Evolutionary conservation across 2,888 invertebrate species (phyloP), one percentile per base, ranked within the genome.

Genomic region (Sipunculus nudus): DNA sequence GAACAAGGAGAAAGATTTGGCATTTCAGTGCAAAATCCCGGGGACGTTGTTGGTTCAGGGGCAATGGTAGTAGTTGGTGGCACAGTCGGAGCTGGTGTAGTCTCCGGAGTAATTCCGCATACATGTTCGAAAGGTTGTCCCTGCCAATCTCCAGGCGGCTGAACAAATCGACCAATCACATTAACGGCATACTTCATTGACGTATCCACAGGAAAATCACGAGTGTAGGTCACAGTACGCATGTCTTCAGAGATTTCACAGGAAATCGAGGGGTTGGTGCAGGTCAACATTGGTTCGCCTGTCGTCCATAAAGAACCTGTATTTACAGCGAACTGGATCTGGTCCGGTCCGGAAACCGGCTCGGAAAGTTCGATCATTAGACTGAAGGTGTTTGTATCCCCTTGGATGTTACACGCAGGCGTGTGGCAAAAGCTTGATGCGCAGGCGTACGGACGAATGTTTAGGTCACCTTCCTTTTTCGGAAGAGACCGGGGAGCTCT

Each of bases 241-340:
- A 23, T 49, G 19, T 56, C 56, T n/a, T n/a, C n/a, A n/a, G n/a
- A n/a, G n/a, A n/a, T n/a, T n/a, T n/a, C n/a, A n/a, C n/a, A n/a
- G n/a, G n/a, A n/a, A n/a, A n/a, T n/a, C n/a, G n/a, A 25, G 28
- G 26, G 28, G 13, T 63, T 23, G 28, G 49, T 61, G 54, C 75
- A 75, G 32, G 21, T 61, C 25, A 54, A 60, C 73, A 73, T 73
- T 0, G 67, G 49, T 0, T 70, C 72, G 0, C 57, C 63, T 3
- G 52, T 25, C 0, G 38, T 47, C 75, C 75, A 75, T 6, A 21
- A 32, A 13, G 38, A 29, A 2, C 54, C 46, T 0, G 56, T 46
- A 49, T 71, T 69, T 10, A 73, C 32, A n/a, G 72, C 74, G 28
- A 67, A 74, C 47, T 75, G 75, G 23, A 75, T 57, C 72, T 73